A percentile compares a stretch with the other conserved stretches of the same genome.
Evolutionary conservation across 2,888 invertebrate genomes (phyloP).

Genomic region (Lymantria dispar): DNA sequence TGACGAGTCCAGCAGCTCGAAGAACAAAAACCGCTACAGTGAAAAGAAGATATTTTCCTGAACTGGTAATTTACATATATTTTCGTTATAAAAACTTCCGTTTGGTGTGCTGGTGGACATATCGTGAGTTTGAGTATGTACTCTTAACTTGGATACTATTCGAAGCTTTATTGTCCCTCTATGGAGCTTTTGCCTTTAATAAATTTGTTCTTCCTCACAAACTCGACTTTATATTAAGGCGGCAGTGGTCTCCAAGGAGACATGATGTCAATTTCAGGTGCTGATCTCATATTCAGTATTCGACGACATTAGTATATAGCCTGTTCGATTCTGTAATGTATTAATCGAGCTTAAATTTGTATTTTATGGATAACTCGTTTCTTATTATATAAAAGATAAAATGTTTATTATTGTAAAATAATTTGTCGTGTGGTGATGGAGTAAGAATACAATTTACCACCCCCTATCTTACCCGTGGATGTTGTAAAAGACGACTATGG

Average conservation of each 20-base stretch:
- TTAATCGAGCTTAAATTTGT: conserved; percentile 55
- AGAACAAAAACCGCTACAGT: conserved; percentile 58
- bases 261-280: conserved; percentile 15
- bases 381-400: too few species aligned
- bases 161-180: conserved; percentile 21
- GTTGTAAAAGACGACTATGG: too few species aligned
- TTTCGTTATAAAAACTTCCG: conserved; percentile 77
- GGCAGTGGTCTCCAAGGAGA: conserved; percentile 10
- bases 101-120: conserved; percentile 55
- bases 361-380: conserved; percentile 51
- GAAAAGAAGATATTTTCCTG: conserved; percentile 58
- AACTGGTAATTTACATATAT: conserved; percentile 73
- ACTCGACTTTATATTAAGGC: conserved; percentile 9
- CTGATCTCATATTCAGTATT: conserved; percentile 41
- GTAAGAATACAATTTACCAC: too few species aligned
- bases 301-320: conserved; percentile 53
- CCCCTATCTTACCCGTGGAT: too few species aligned
- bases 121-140: conserved; percentile 49
- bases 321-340: conserved; percentile 55
- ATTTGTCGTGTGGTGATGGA: too few species aligned
- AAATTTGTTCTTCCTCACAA: conserved; percentile 18
- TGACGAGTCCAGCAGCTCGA: conserved; percentile 59
- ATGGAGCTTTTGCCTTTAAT: conserved; percentile 23
- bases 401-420: too few species aligned
- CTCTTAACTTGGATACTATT: conserved; percentile 34